These are phyloP conservation scores for Hydractinia symbiolongicarpus DNA, from an alignment of 30 jellyfish, hydroid and myxozoan genomes.

Conservation along the genomic window DNA sequence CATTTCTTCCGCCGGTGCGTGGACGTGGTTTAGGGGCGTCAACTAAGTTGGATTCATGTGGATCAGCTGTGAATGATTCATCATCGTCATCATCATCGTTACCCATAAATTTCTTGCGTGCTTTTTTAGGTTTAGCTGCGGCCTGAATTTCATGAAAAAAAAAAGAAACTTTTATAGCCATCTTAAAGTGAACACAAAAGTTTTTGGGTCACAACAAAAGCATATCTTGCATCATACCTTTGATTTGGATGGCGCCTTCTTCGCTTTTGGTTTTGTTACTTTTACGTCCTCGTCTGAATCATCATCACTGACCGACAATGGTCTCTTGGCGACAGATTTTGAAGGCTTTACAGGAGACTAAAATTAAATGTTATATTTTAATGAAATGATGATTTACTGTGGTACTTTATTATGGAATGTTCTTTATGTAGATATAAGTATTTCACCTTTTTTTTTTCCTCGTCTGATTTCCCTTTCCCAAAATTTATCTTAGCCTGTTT, in stretches of 20 bases:
- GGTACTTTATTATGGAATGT: too few species aligned
- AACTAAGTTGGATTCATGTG: not conserved
- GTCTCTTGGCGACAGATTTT: constrained; percentile 9
- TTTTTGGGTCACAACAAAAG: not conserved
- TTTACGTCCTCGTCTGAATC: constrained; percentile 6
- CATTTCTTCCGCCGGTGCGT: constrained; percentile 31
- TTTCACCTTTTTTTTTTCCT: not conserved
- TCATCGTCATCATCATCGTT: constrained; percentile 21
- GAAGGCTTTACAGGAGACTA: not conserved
- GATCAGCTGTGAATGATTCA: constrained; percentile 27
- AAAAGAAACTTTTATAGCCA: too few species aligned
- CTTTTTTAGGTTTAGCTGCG: constrained; percentile 19
- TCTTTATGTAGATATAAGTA: too few species aligned
- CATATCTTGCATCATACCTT: not conserved
- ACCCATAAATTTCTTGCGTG: not conserved
- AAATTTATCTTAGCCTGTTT: constrained; percentile 17
- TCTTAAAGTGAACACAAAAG: too few species aligned
- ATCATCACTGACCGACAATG: constrained; percentile 13
- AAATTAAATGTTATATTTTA: too few species aligned
- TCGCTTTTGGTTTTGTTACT: not conserved
- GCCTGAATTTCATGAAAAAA: not conserved
- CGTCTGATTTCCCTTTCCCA: constrained; percentile 9
- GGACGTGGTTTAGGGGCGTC: constrained; percentile 8
- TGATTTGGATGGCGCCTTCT: not conserved
- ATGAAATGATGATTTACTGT: too few species aligned